These are phyloP conservation scores for Dendronephthya gigantea DNA, from an alignment of 64 coral and sea anemone genomes.

Conservation along the genomic window DNA sequence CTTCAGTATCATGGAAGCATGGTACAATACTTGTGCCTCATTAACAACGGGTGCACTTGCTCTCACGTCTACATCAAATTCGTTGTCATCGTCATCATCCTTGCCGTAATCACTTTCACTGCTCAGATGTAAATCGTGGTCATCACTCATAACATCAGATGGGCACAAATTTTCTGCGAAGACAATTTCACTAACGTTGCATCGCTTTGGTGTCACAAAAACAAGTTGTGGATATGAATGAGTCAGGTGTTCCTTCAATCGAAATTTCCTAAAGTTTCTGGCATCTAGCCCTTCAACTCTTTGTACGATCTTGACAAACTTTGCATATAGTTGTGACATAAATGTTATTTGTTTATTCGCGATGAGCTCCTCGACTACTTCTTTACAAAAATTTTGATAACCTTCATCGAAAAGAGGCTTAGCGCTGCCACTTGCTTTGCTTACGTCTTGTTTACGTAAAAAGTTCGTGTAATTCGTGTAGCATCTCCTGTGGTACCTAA, in stretches of 20 bases:
- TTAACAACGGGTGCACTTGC: neutral
- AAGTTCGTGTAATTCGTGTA: conserved; percentile 12
- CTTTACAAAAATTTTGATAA: neutral
- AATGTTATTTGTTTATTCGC: neutral
- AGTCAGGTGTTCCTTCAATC: neutral
- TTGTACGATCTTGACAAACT: neutral
- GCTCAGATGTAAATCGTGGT: neutral
- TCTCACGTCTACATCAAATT: neutral
- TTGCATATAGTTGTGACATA: neutral
- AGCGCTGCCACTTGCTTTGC: neutral
- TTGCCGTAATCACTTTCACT: neutral
- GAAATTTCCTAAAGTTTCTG: conserved; percentile 2
- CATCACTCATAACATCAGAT: neutral
- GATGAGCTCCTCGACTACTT: conserved; percentile 7
- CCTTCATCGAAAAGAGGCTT: neutral
- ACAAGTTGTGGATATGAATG: conserved; percentile 1
- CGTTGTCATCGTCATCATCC: neutral
- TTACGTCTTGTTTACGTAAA: neutral
- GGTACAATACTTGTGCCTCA: neutral
- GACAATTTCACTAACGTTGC: conserved; percentile 1
- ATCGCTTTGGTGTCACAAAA: neutral
- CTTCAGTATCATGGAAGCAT: conserved; percentile 7
- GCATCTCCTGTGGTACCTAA: neutral
- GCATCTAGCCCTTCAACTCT: conserved; percentile 8
- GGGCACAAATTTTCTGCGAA: neutral